A percentile compares a stretch with the other conserved stretches of the same genome.
phyloP scores from a whole-genome alignment of 1,140 invertebrate genomes.

The Sminthurinus signatus region DNA sequence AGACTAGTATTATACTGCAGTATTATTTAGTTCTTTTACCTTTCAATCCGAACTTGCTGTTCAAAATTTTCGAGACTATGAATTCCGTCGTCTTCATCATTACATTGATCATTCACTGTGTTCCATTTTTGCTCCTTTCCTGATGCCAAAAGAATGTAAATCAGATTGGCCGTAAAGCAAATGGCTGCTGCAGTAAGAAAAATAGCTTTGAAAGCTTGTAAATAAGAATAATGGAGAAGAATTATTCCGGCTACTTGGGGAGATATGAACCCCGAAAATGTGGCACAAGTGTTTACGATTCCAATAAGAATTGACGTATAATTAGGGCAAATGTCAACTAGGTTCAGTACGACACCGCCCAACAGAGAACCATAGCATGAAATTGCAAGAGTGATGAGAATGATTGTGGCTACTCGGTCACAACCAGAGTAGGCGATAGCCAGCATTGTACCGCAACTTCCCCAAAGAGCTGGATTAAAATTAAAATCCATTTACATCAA shows the following conservation, averaged over 20 bases:
- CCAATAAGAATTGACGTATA: constrained; percentile 59
- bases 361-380: constrained; percentile 60
- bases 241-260: constrained; percentile 25
- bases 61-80: too few species aligned
- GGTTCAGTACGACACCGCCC: constrained; percentile 50
- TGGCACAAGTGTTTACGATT: constrained; percentile 53
- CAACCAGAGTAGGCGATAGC: constrained; percentile 40
- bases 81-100: too few species aligned
- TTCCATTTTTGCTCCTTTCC: constrained; percentile 46
- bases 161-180: constrained; percentile 48
- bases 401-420: constrained; percentile 56
- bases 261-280: constrained; percentile 45
- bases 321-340: constrained; percentile 68
- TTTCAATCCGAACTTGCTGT: too few species aligned
- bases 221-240: constrained; percentile 35
- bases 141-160: constrained; percentile 48
- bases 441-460: constrained; percentile 31
- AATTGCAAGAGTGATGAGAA: constrained; percentile 62
- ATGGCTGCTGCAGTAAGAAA: constrained; percentile 52
- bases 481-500: constrained; percentile 24
- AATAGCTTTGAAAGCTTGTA: constrained; percentile 39
- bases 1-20: too few species aligned
- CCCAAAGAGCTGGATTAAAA: constrained; percentile 33
- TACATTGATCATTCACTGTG: too few species aligned
- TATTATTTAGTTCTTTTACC: too few species aligned